Conservation (phyloP, 2,113 vertebrate species). For the Callipepla californica region DNA sequence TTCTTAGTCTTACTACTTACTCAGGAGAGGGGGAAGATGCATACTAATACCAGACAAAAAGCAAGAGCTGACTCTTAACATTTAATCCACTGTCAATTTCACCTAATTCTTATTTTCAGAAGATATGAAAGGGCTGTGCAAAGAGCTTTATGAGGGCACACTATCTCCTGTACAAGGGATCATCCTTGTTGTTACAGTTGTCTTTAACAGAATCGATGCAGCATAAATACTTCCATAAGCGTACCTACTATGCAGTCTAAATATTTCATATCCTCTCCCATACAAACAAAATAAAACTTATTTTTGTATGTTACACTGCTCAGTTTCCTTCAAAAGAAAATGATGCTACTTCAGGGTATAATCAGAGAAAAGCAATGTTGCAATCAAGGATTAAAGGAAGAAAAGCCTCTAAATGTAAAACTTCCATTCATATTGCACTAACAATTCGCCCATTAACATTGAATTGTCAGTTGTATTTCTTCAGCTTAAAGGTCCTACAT, state of each 20-base stretch:
- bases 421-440: background rate
- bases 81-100: background rate
- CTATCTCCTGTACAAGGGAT: background rate
- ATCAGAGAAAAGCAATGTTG: background rate
- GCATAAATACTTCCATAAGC: background rate
- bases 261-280: background rate
- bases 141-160: background rate
- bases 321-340: conserved; percentile 2
- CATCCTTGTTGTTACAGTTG: background rate
- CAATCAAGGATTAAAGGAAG: background rate
- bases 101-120: background rate
- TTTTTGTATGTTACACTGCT: background rate
- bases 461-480: background rate
- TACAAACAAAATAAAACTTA: background rate
- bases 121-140: background rate
- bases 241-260: background rate
- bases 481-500: background rate
- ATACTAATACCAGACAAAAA: background rate
- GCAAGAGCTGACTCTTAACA: background rate
- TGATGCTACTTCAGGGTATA: background rate
- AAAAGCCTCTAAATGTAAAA: background rate
- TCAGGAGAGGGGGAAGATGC: background rate
- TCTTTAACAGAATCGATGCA: background rate
- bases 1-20: background rate
- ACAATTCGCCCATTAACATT: background rate